A percentile compares a stretch with the other conserved stretches of the same genome.
Evolutionary conservation across 2,888 invertebrate species (phyloP).

Genomic region (Smittia aterrima): DNA sequence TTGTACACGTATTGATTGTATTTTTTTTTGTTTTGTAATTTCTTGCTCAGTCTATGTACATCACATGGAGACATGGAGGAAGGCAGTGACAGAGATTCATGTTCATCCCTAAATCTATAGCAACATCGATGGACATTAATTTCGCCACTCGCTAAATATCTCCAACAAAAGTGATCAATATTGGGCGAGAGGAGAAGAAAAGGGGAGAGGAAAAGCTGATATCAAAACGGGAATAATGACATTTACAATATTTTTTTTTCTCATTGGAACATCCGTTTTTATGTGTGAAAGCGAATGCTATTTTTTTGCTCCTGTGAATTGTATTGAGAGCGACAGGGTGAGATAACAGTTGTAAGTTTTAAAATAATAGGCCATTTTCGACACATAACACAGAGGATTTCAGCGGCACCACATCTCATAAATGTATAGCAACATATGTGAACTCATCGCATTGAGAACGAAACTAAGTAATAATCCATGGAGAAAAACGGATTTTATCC

Average conservation of each 20-base stretch:
- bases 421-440: neutral
- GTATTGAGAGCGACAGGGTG: no score
- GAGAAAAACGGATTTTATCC: neutral
- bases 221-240: neutral
- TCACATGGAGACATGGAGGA: slow-evolving; percentile 17
- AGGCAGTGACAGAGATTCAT: neutral
- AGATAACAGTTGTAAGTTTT: neutral
- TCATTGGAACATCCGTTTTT: neutral
- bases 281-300: neutral
- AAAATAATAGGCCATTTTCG: neutral
- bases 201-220: neutral
- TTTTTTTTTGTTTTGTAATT: neutral
- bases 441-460: no score
- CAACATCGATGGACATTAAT: neutral
- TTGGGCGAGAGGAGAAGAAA: no score
- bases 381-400: neutral
- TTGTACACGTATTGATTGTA: neutral
- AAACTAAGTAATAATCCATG: neutral
- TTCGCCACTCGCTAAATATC: neutral
- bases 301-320: neutral
- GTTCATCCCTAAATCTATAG: neutral
- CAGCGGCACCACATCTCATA: slow-evolving; percentile 10
- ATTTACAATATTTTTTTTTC: neutral
- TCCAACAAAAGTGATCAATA: neutral
- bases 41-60: neutral